A percentile compares a stretch with the other conserved stretches of the same genome.
These are phyloP conservation scores for Microtus obscurus DNA, from an alignment of 2,797 vertebrate genomes.

Conservation along the genomic window DNA sequence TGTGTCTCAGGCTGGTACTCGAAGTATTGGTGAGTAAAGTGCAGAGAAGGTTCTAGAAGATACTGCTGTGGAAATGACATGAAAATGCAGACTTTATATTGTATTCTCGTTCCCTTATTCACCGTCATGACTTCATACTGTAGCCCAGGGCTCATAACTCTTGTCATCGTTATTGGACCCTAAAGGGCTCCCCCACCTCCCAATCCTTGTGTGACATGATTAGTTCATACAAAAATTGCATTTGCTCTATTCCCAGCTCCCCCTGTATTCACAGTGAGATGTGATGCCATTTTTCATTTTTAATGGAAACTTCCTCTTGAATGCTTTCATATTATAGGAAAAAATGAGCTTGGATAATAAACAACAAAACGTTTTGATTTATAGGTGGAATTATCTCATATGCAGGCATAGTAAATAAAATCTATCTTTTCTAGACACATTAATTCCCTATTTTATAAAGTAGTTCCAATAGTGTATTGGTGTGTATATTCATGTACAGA, in stretches of 20 bases:
- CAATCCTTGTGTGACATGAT: neutral
- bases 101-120: neutral
- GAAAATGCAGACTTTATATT: neutral
- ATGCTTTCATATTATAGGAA: neutral
- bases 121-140: neutral
- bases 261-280: neutral
- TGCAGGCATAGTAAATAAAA: slow-evolving; percentile 31
- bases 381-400: neutral
- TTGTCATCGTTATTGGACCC: neutral
- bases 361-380: slow-evolving; percentile 39
- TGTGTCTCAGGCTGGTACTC: neutral
- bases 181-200: neutral
- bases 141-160: neutral
- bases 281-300: slow-evolving; percentile 12
- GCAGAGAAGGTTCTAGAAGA: neutral
- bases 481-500: neutral
- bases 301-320: slow-evolving; percentile 36
- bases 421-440: neutral
- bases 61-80: neutral
- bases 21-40: neutral
- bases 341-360: slow-evolving; percentile 54
- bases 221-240: neutral
- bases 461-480: neutral
- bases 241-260: neutral
- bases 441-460: slow-evolving; percentile 47